These are phyloP conservation scores for Ennomos fuscantarius DNA, from an alignment of 2,888 invertebrate species.

Conservation along the genomic window DNA sequence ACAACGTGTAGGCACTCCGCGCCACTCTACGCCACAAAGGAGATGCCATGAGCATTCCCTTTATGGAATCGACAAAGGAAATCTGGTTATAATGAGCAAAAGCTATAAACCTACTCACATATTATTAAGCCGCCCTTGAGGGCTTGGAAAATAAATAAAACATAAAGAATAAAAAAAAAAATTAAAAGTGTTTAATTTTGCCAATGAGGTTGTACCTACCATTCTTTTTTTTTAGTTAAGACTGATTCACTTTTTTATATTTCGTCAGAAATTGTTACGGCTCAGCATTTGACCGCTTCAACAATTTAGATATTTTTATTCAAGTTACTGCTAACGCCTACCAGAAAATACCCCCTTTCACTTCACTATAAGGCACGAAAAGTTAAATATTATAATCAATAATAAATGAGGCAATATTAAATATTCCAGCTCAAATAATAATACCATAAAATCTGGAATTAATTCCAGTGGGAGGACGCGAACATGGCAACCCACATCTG, in stretches of 20 bases:
- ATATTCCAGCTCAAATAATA: conserved; percentile 7
- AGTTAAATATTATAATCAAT: too few relatives aligned
- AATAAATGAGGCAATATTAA: background rate
- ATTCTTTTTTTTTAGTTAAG: too few relatives aligned
- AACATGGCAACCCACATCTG: conserved; percentile 53
- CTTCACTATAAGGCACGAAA: too few relatives aligned
- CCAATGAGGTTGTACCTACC: too few relatives aligned
- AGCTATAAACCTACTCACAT: conserved; percentile 23
- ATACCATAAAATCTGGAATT: conserved; percentile 20
- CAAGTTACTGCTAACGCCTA: too few relatives aligned
- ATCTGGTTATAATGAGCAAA: conserved; percentile 50
- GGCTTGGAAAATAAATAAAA: background rate
- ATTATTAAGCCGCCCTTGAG: conserved; percentile 21
- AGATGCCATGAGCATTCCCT: conserved; percentile 39
- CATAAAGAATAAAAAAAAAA: too few relatives aligned
- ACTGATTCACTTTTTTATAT: too few relatives aligned
- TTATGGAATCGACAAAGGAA: conserved; percentile 49
- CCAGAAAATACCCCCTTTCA: too few relatives aligned
- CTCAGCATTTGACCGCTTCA: too few relatives aligned
- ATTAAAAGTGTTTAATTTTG: too few relatives aligned
- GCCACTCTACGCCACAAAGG: conserved; percentile 39
- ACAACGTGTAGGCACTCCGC: background rate
- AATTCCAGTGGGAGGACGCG: conserved; percentile 12
- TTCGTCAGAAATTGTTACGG: background rate
- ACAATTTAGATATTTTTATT: too few relatives aligned